Percentiles rank a stretch among this genome's conserved stretches.
Conservation (phyloP, 92 coral and sea anemone species). For the Phenganax stokvisi region DNA sequence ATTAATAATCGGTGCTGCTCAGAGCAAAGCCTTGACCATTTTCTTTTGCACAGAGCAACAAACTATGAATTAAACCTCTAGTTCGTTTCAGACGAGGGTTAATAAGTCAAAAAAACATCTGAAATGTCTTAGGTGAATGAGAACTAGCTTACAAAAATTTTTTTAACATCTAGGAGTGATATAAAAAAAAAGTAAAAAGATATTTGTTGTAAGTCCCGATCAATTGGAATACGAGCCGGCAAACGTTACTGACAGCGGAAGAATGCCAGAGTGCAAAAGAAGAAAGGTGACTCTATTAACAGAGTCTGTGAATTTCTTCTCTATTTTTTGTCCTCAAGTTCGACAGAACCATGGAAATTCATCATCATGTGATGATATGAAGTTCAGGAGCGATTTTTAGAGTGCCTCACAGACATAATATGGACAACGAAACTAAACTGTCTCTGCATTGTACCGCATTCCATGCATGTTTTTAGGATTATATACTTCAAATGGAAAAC, state of each 20-base stretch:
- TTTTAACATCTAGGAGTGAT: neutral
- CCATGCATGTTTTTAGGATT: neutral
- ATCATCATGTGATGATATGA: neutral
- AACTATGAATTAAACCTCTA: too few relatives aligned
- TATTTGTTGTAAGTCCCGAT: neutral
- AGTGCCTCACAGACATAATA: neutral
- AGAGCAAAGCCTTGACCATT: neutral
- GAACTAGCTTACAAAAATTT: too few relatives aligned
- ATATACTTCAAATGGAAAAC: neutral
- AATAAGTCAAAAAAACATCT: too few relatives aligned
- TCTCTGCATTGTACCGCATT: neutral
- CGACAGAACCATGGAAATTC: too few relatives aligned
- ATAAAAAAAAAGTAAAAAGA: neutral
- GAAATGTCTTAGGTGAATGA: too few relatives aligned
- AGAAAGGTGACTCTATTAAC: too few relatives aligned
- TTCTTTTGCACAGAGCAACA: neutral
- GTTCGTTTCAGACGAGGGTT: too few relatives aligned
- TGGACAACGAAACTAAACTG: neutral
- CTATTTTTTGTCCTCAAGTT: too few relatives aligned
- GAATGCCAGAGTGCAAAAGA: too few relatives aligned
- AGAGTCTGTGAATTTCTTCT: too few relatives aligned
- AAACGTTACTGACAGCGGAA: neutral
- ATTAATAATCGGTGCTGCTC: neutral
- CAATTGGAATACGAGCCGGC: slow-evolving; percentile 7
- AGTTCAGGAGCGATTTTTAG: neutral